Conservation (phyloP, 2,113 vertebrate genomes). For the Passerina amoena region DNA sequence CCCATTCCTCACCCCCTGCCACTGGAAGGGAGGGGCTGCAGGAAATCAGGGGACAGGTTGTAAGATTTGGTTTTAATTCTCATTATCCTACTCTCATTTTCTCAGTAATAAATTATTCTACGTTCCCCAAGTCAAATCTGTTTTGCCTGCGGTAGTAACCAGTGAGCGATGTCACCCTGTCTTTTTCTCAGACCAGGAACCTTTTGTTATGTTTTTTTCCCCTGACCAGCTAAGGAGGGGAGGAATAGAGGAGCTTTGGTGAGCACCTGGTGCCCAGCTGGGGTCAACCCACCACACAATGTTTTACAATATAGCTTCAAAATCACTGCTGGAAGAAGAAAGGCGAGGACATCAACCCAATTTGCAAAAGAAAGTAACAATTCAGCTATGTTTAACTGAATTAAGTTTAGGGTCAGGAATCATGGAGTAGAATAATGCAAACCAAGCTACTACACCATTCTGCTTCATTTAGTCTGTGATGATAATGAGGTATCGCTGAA, state of each 20-base stretch:
- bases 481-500: background rate
- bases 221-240: background rate
- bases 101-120: background rate
- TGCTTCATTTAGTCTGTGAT: slow-evolving; percentile 15
- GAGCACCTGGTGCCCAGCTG: background rate
- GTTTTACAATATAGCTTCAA: background rate
- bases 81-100: background rate
- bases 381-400: background rate
- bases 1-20: background rate
- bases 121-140: background rate
- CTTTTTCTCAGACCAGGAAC: background rate
- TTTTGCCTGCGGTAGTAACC: background rate
- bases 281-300: background rate
- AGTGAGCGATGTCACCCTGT: background rate
- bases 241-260: background rate
- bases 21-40: background rate
- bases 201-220: background rate
- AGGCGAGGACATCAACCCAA: background rate
- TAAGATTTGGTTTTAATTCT: background rate
- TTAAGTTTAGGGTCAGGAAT: background rate
- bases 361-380: background rate
- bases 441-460: background rate
- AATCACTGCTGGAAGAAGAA: background rate
- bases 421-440: background rate
- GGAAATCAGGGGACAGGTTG: rapidly evolving